Percentiles rank a stretch among this genome's conserved stretches.
These are phyloP conservation scores for Drosophila sordidula DNA, from an alignment of 2,888 invertebrate species.

Conservation along the genomic window DNA sequence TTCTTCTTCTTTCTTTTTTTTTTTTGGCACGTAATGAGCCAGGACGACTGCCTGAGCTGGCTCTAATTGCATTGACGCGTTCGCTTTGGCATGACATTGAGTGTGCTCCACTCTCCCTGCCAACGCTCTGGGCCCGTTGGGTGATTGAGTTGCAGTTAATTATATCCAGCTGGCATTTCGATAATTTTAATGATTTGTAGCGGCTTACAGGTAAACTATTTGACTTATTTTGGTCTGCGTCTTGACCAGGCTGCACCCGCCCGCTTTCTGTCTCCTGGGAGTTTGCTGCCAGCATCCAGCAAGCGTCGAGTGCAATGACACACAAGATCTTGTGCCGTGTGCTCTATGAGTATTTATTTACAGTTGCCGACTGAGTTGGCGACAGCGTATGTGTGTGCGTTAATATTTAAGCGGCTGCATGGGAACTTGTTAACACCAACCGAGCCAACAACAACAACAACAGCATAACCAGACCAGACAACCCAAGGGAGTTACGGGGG, in stretches of 20 bases:
- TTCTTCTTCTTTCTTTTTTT: slow-evolving; percentile 18
- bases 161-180: slow-evolving; percentile 68
- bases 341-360: slow-evolving; percentile 81
- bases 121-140: background rate
- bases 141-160: slow-evolving; percentile 79
- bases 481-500: slow-evolving; percentile 29
- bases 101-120: background rate
- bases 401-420: slow-evolving; percentile 82
- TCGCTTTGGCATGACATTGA: slow-evolving; percentile 58
- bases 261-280: background rate
- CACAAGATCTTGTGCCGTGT: slow-evolving; percentile 74
- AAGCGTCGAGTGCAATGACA: slow-evolving; percentile 75
- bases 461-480: slow-evolving; percentile 29
- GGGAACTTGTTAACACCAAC: slow-evolving; percentile 82
- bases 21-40: slow-evolving; percentile 76
- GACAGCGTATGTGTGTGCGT: slow-evolving; percentile 71
- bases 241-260: slow-evolving; percentile 38
- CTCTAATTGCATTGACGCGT: slow-evolving; percentile 80
- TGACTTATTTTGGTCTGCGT: slow-evolving; percentile 46
- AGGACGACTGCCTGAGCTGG: slow-evolving; percentile 52
- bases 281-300: slow-evolving; percentile 11
- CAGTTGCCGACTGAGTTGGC: slow-evolving; percentile 71
- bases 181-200: slow-evolving; percentile 77
- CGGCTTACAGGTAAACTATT: slow-evolving; percentile 62
- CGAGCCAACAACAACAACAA: slow-evolving; percentile 48